Base-by-base conservation (phyloP, 2,888 invertebrate species). In the Hemistola chrysoprasaria region DNA sequence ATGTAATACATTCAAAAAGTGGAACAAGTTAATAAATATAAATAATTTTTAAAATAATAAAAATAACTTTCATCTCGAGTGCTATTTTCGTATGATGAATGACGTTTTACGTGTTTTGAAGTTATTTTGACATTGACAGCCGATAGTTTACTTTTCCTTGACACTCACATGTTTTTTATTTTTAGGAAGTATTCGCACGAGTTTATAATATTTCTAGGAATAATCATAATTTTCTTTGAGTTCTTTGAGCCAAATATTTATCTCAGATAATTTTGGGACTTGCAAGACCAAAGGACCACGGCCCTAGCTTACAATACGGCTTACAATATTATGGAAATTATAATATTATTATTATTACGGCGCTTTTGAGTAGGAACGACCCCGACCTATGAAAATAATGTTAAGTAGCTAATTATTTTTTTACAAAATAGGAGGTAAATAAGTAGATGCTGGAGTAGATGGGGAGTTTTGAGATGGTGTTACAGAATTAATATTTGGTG, bases 41-140 rank as follows among this genome's bases (percentile, higher is more conserved):
- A 28, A 59, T 60, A 64, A 72, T 69, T 58, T 64, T 57, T 67
- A 47, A 58, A 75, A 66, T 71, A 78, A 69, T 81, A 85, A 71
- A 86, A 85, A 83, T 87, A 85, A 85, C 87, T 86, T 78, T 81
- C 85, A 83, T 84, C 75, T 77, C 76, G 71, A 71, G 76, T 74
- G 62, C 84, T 87, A 84, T 85, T 87, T 86, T 78, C 71, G 69
- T 70, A 72, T 72, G 16, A 16, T 70, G 67, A 69, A 61, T 64
- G 65, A 62, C 61, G 64, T 62, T 61, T 45, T 36, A 34, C 37
- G 38, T 49, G 38, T 41, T 55, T 56, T 60, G 61, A 61, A 54
- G 44, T 58, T 53, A 57, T 3, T 26, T 16, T 34, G 38, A 41
- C 40, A 21, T 20, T 40, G 40, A 42, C 32, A 39, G 1, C n/a